phyloP scores from a whole-genome alignment of 2,888 invertebrate species.

The Eristalis intricaria region DNA sequence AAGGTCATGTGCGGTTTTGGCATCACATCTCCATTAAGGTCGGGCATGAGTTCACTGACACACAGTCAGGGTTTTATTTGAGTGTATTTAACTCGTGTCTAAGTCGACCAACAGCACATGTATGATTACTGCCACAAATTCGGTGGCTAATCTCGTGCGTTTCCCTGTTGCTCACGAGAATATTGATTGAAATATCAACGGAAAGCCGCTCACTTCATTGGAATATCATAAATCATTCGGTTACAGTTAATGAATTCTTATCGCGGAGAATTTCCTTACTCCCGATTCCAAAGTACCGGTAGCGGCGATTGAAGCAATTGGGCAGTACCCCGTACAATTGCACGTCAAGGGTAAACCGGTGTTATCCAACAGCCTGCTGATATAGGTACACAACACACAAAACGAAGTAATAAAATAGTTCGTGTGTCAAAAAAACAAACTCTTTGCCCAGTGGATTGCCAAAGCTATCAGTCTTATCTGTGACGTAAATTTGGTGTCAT shows the following conservation, averaged over 20 bases:
- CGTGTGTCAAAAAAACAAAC: background rate
- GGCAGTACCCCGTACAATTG: background rate
- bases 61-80: no score
- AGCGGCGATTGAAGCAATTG: background rate
- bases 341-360: background rate
- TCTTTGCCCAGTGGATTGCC: no score
- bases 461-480: constrained; percentile 13
- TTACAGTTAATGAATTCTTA: constrained; percentile 10
- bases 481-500: constrained; percentile 19
- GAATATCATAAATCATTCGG: constrained; percentile 10
- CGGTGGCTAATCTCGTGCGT: background rate
- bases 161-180: background rate
- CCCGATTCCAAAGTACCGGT: background rate
- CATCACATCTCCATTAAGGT: no score
- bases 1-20: no score
- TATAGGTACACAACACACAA: background rate
- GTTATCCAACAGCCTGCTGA: background rate
- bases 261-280: background rate
- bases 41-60: no score
- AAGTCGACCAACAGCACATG: background rate
- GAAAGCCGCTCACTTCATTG: constrained; percentile 3
- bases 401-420: background rate
- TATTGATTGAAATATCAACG: background rate
- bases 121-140: background rate
- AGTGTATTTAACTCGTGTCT: no score